phyloP scores from a whole-genome alignment of 2,797 vertebrate genomes.

The Danio kyathit region DNA sequence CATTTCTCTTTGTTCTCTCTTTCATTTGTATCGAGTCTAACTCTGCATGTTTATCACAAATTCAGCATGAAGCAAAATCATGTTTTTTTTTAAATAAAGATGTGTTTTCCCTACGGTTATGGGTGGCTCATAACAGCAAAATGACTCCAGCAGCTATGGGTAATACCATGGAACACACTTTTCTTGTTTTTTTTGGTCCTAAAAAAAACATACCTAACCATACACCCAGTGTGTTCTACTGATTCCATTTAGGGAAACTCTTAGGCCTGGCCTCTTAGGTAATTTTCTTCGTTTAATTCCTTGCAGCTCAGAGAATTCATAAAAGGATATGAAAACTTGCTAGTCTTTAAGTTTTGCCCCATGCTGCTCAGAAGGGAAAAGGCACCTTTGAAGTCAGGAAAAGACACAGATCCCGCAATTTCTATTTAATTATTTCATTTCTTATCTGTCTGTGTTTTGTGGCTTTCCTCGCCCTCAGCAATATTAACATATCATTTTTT shows the following conservation, averaged over 20 bases:
- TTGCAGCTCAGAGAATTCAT: conserved; percentile 54
- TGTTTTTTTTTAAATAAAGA: conserved; percentile 40
- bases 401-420: conserved; percentile 66
- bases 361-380: conserved; percentile 64
- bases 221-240: neutral
- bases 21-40: conserved; percentile 35
- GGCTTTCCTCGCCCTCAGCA: conserved; percentile 53
- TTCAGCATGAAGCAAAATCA: conserved; percentile 36
- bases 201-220: neutral
- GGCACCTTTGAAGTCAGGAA: conserved; percentile 71
- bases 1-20: conserved; percentile 27
- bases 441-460: conserved; percentile 65
- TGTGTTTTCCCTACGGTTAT: conserved; percentile 23
- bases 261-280: conserved; percentile 23
- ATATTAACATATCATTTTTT: conserved; percentile 4
- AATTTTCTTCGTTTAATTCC: conserved; percentile 48
- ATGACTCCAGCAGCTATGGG: neutral
- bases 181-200: neutral
- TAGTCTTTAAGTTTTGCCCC: conserved; percentile 58
- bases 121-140: neutral
- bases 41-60: conserved; percentile 37
- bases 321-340: conserved; percentile 62
- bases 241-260: conserved; percentile 15
- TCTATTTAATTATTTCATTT: conserved; percentile 69
- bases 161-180: neutral